Evolutionary conservation across 2,113 vertebrate genomes (phyloP).

Genomic region (Mesoclemmys tuberculata): DNA sequence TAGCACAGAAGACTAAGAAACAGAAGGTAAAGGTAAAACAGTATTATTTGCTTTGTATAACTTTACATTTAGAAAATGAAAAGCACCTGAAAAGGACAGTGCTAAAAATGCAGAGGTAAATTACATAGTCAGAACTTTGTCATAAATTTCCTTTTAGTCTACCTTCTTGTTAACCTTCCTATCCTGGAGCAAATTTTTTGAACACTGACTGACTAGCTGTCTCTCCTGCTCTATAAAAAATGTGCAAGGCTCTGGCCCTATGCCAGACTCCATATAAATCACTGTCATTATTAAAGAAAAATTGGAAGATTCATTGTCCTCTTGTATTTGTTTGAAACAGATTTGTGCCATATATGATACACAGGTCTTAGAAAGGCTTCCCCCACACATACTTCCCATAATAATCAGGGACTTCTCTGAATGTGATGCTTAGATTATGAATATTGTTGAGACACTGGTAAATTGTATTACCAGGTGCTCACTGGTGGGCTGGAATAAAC

Average conservation of each 20-base stretch:
- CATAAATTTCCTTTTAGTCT: background rate
- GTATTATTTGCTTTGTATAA: background rate
- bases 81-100: background rate
- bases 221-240: background rate
- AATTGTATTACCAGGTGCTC: background rate
- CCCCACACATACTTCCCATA: background rate
- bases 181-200: background rate
- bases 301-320: slow-evolving; percentile 33
- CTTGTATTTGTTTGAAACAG: slow-evolving; percentile 30
- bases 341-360: background rate
- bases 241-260: background rate
- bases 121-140: background rate
- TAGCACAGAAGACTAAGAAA: background rate
- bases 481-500: accelerated
- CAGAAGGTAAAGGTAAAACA: background rate
- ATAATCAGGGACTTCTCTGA: background rate
- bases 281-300: slow-evolving; percentile 2
- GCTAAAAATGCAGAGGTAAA: background rate
- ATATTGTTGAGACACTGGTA: background rate
- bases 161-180: background rate
- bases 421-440: background rate
- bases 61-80: background rate
- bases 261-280: slow-evolving; percentile 24
- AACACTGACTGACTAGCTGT: background rate
- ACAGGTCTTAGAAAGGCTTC: background rate